phyloP scores from a whole-genome alignment of 2,113 vertebrate species.

The Bungarus multicinctus region DNA sequence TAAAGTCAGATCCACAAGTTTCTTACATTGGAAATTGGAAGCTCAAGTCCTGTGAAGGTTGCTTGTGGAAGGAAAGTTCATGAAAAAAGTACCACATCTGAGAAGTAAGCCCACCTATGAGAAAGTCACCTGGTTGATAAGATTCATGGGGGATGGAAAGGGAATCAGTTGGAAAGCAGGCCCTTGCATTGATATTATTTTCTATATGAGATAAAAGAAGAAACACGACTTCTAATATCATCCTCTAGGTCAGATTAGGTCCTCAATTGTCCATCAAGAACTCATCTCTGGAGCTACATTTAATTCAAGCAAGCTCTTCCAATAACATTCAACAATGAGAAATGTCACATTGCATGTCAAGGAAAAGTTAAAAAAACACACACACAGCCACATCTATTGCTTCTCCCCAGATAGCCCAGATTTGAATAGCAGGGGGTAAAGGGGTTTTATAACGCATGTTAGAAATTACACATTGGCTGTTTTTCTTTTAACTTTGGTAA shows the following conservation, averaged over 20 bases:
- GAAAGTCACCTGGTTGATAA: background rate
- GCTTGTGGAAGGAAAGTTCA: background rate
- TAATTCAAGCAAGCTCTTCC: background rate
- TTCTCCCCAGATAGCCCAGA: background rate
- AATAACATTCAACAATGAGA: background rate
- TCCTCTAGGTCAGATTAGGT: background rate
- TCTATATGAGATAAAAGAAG: background rate
- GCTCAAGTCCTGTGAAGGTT: background rate
- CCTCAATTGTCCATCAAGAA: background rate
- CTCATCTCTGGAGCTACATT: background rate
- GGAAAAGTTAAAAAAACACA: background rate
- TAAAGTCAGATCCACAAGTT: background rate
- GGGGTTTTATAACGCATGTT: background rate
- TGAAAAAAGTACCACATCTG: background rate
- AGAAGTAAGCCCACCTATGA: background rate
- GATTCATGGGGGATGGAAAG: background rate
- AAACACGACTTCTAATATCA: background rate
- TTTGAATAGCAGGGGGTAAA: too few relatives aligned
- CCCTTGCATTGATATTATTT: background rate
- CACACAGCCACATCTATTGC: background rate
- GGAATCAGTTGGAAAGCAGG: background rate
- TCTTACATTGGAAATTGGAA: background rate
- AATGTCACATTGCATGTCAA: background rate
- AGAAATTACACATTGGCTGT: background rate
- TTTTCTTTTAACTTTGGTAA: background rate